Evolutionary conservation across 2,113 vertebrate species (phyloP).

Genomic region (Cyprinodon tularosa): DNA sequence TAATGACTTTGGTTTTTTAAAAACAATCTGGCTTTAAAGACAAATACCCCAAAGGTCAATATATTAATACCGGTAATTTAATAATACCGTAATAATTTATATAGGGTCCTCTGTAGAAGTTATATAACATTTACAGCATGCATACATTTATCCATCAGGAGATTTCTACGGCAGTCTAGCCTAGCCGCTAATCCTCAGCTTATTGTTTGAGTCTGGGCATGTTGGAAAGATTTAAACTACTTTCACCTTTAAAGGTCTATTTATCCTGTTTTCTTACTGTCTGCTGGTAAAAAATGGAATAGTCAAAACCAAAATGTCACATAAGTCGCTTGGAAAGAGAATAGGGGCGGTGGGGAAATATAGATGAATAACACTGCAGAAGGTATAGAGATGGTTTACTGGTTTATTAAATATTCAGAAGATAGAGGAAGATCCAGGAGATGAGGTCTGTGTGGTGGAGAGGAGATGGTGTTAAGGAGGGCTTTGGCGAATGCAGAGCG

Average conservation of each 20-base stretch:
- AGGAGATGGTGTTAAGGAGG: too few species aligned
- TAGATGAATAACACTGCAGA: too few species aligned
- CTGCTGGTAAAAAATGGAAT: neutral
- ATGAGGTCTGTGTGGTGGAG: too few species aligned
- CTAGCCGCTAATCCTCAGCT: conserved; percentile 28
- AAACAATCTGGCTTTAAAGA: neutral
- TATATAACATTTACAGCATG: conserved; percentile 54
- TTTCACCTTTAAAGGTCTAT: neutral
- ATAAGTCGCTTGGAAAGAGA: too few species aligned
- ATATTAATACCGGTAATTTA: too few species aligned
- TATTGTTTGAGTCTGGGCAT: conserved; percentile 38
- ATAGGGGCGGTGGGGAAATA: too few species aligned
- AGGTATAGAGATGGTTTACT: too few species aligned
- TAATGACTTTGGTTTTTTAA: neutral
- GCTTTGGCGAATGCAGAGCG: too few species aligned
- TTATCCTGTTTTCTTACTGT: conserved; percentile 7
- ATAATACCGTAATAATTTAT: conserved; percentile 7
- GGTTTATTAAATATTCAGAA: too few species aligned
- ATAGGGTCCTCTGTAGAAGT: conserved; percentile 31
- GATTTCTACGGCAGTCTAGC: neutral
- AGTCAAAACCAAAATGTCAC: neutral
- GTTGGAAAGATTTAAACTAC: conserved; percentile 21
- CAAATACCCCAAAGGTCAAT: conserved; percentile 14
- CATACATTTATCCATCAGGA: conserved; percentile 44
- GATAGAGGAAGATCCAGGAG: too few species aligned